A percentile compares a stretch with the other conserved stretches of the same genome.
Conservation (phyloP, 2,888 invertebrate genomes). For the Xylophagus ater region DNA sequence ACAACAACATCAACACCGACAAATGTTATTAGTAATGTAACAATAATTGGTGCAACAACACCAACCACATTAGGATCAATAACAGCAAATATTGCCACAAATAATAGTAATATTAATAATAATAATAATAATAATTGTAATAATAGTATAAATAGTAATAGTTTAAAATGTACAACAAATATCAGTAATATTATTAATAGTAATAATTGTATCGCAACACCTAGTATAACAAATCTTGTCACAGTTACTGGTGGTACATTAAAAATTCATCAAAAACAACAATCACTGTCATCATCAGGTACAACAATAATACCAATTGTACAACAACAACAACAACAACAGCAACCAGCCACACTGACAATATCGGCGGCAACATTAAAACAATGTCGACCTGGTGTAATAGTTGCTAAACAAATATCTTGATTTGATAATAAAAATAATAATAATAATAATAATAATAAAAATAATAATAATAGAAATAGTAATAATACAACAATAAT, state of each 20-base stretch:
- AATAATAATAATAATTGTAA: slow-evolving; percentile 18
- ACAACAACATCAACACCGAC: background rate
- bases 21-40: slow-evolving; percentile 21
- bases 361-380: slow-evolving; percentile 40
- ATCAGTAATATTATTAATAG: slow-evolving; percentile 19
- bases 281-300: slow-evolving; percentile 16
- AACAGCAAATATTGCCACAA: slow-evolving; percentile 15
- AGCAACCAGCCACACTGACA: slow-evolving; percentile 21
- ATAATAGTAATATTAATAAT: slow-evolving; percentile 16
- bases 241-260: slow-evolving; percentile 5
- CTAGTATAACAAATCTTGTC: slow-evolving; percentile 9
- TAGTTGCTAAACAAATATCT: slow-evolving; percentile 76
- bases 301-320: slow-evolving; percentile 12
- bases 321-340: slow-evolving; percentile 16
- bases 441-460: too few species aligned
- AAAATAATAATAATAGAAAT: too few species aligned
- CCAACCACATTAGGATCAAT: slow-evolving; percentile 17
- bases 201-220: slow-evolving; percentile 15
- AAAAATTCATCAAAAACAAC: slow-evolving; percentile 20
- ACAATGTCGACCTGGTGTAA: slow-evolving; percentile 77
- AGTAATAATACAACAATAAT: too few species aligned
- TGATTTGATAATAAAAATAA: slow-evolving; percentile 54
- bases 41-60: slow-evolving; percentile 26
- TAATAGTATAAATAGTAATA: slow-evolving; percentile 22
- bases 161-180: too few species aligned